These are phyloP conservation scores for Melanaphis sacchari DNA, from an alignment of 1,140 invertebrate genomes.

Conservation along the genomic window DNA sequence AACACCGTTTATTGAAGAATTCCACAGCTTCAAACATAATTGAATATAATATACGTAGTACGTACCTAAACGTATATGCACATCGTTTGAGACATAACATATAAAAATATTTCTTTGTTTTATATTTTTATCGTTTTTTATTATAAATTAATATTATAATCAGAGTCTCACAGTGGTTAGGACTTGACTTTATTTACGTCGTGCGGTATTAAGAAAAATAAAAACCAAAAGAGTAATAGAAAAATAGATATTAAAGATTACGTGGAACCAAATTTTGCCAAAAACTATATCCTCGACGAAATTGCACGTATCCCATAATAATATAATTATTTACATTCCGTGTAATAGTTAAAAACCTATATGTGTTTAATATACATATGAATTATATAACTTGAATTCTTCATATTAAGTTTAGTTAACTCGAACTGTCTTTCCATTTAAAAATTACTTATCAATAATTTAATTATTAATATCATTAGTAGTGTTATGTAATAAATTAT, in stretches of 20 bases:
- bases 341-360: background rate
- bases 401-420: background rate
- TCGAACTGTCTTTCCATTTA: background rate
- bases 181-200: background rate
- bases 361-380: too few relatives aligned
- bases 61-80: background rate
- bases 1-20: constrained; percentile 48
- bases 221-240: background rate
- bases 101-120: background rate
- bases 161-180: background rate
- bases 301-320: background rate
- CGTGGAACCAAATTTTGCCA: background rate
- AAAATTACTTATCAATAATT: too few relatives aligned
- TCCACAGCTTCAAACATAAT: constrained; percentile 11
- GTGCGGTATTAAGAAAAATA: background rate
- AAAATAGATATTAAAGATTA: too few relatives aligned
- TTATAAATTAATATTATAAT: background rate
- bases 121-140: background rate
- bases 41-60: background rate
- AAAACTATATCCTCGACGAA: background rate
- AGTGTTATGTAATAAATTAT: background rate
- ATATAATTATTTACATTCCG: background rate
- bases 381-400: background rate
- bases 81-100: background rate
- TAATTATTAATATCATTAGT: background rate